phyloP scores from a whole-genome alignment of 2,797 vertebrate genomes.

The Caiman crocodilus region DNA sequence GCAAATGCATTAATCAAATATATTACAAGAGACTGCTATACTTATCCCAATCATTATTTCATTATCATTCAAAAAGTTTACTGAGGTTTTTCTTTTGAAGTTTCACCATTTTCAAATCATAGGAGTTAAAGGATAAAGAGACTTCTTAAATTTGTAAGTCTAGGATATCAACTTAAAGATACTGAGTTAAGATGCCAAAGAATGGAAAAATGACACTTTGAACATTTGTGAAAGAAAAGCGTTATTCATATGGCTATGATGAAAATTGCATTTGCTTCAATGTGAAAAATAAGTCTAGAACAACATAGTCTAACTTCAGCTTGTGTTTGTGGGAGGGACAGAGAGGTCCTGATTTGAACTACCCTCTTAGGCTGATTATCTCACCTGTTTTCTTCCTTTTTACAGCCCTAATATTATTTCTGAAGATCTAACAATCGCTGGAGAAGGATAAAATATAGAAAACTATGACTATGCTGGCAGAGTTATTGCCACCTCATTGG shows the following conservation, averaged over 20 bases:
- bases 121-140: not conserved
- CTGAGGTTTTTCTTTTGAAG: not conserved
- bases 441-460: conserved; percentile 4
- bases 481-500: conserved; percentile 29
- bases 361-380: not conserved
- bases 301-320: not conserved
- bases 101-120: not conserved
- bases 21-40: not conserved
- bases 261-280: not conserved
- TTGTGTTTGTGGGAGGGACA: not conserved
- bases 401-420: not conserved
- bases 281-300: not conserved
- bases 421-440: fast-evolving
- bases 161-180: not conserved
- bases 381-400: not conserved
- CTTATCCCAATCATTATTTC: not conserved
- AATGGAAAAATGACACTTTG: not conserved
- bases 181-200: not conserved
- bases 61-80: not conserved
- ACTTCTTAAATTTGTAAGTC: not conserved
- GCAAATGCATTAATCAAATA: not conserved
- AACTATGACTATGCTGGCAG: not conserved
- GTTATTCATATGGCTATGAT: not conserved
- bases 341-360: not conserved
- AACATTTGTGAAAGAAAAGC: not conserved